Evolutionary conservation across 2,113 vertebrate species (phyloP).

Genomic region (Pyxicephalus adspersus): DNA sequence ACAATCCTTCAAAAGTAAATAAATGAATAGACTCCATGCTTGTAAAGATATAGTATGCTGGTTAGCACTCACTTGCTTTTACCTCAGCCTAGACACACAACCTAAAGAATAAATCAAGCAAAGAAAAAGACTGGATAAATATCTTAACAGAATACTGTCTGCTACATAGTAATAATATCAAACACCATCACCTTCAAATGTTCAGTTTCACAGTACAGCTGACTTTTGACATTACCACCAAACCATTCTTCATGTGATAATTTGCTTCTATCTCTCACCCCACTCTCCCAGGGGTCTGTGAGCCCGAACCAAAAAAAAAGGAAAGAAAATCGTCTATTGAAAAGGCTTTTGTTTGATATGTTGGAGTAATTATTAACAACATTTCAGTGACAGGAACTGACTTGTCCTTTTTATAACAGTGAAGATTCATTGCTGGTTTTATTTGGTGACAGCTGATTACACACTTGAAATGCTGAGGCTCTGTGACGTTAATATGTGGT

Average conservation of each 20-base stretch:
- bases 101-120: neutral
- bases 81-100: too few species aligned
- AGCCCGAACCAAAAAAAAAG: constrained; percentile 21
- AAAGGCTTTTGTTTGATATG: constrained; percentile 36
- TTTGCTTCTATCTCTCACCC: neutral
- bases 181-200: neutral
- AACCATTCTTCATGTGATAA: neutral
- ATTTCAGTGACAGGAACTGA: constrained; percentile 44
- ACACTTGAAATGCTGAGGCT: constrained; percentile 46
- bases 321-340: constrained; percentile 37
- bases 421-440: constrained; percentile 54
- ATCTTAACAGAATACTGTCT: neutral
- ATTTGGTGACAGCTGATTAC: constrained; percentile 56
- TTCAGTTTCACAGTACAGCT: neutral
- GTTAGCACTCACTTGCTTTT: neutral
- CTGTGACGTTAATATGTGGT: constrained; percentile 43
- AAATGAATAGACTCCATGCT: neutral
- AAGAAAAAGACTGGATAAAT: neutral
- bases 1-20: neutral
- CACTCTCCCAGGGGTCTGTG: constrained; percentile 29
- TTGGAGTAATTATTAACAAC: constrained; percentile 49
- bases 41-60: neutral
- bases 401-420: constrained; percentile 49
- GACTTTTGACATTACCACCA: neutral
- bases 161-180: neutral